Percentiles rank a stretch among this genome's conserved stretches.
These are phyloP conservation scores for Mallateleia sp. DNA, from an alignment of 2,888 invertebrate genomes.

Conservation along the genomic window DNA sequence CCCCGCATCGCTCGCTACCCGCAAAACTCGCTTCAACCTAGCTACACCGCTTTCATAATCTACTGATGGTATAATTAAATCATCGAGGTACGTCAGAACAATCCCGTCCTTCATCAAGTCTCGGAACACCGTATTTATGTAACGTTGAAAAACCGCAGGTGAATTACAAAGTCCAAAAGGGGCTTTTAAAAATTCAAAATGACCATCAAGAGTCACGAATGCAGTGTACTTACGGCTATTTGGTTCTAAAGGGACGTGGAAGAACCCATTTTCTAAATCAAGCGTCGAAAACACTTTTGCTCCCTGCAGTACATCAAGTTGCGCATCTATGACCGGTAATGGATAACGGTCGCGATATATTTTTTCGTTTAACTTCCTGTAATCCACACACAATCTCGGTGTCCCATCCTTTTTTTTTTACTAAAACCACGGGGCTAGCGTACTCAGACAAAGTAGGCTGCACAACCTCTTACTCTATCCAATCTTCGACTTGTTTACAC, in stretches of 20 bases:
- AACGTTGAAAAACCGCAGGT: no score
- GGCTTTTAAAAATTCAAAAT: conserved; percentile 80
- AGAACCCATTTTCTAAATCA: no score
- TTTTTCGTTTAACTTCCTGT: conserved; percentile 71
- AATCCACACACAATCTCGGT: background rate
- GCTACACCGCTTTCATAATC: conserved; percentile 52
- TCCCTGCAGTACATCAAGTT: conserved; percentile 2
- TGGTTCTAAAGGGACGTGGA: conserved; percentile 69
- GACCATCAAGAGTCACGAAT: conserved; percentile 79
- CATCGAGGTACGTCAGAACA: conserved; percentile 73
- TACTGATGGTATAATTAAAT: conserved; percentile 9
- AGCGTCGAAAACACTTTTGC: conserved; percentile 3
- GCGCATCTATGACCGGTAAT: conserved; percentile 79
- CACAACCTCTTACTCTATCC: conserved; percentile 84
- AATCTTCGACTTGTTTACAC: conserved; percentile 82
- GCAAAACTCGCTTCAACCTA: conserved; percentile 64
- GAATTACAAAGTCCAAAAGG: conserved; percentile 80
- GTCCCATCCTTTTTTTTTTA: conserved; percentile 54
- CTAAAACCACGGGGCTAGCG: conserved; percentile 84
- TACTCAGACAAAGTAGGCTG: conserved; percentile 84
- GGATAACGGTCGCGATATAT: conserved; percentile 83
- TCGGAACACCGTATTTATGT: conserved; percentile 72
- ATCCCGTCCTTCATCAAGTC: conserved; percentile 58
- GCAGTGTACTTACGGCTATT: conserved; percentile 78
- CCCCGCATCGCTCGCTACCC: conserved; percentile 64